Evolutionary conservation across 2,113 vertebrate genomes (phyloP).

Genomic region (Suncus etruscus): DNA sequence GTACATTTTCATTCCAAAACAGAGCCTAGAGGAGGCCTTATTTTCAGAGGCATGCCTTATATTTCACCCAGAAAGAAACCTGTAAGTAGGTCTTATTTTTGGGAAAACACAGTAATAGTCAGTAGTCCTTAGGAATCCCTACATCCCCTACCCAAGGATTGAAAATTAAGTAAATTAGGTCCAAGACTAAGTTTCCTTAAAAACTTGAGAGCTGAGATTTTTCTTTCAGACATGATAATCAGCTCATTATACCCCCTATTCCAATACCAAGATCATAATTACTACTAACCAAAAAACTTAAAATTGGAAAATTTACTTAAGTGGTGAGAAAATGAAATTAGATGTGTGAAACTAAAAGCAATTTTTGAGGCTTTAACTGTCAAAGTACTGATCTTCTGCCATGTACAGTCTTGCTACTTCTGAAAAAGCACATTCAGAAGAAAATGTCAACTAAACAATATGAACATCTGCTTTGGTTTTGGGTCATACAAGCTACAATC

Average conservation of each 20-base stretch:
- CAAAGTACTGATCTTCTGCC: conserved; percentile 52
- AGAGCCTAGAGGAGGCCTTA: too few relatives aligned
- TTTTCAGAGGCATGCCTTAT: too few relatives aligned
- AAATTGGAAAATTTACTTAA: neutral
- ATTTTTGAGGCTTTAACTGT: conserved; percentile 61
- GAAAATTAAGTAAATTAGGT: neutral
- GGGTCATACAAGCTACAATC: too few relatives aligned
- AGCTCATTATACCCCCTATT: neutral
- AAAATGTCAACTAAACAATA: conserved; percentile 74
- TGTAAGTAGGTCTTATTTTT: too few relatives aligned
- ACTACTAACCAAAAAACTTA: neutral
- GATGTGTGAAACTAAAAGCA: conserved; percentile 41
- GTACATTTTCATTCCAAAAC: too few relatives aligned
- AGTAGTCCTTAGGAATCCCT: neutral
- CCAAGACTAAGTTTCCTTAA: conserved; percentile 17
- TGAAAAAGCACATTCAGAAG: conserved; percentile 59
- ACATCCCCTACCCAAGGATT: neutral
- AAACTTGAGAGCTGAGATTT: neutral
- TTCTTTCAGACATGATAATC: neutral
- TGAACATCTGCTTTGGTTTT: too few relatives aligned
- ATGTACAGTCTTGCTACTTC: conserved; percentile 53
- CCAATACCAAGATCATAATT: neutral
- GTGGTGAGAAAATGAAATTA: conserved; percentile 25
- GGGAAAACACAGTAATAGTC: neutral
- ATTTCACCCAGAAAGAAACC: too few relatives aligned